phyloP scores from a whole-genome alignment of 2,888 invertebrate genomes.

The Acrobeloides nanus region DNA sequence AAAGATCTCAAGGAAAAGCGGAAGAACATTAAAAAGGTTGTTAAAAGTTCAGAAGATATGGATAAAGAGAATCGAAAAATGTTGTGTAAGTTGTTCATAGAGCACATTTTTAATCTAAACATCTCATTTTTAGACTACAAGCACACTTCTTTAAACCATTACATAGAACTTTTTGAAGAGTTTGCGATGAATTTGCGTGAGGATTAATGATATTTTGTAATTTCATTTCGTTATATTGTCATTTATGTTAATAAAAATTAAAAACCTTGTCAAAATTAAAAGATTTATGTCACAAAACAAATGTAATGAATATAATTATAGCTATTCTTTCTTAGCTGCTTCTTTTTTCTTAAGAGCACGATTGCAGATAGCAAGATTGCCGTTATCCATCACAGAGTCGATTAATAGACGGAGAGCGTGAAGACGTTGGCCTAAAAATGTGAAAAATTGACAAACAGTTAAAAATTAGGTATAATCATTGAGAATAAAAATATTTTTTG shows the following conservation, averaged over 20 bases:
- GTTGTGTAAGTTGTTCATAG: constrained; percentile 21
- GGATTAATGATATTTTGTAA: background rate
- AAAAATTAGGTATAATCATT: too few species aligned
- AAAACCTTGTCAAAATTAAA: too few species aligned
- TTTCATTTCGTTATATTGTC: too few species aligned
- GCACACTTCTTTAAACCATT: constrained; percentile 39
- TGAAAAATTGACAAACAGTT: background rate
- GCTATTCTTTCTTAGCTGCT: too few species aligned
- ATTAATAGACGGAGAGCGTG: constrained; percentile 33
- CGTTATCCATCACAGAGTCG: constrained; percentile 30
- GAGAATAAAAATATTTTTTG: too few species aligned
- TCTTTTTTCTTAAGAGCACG: constrained; percentile 37
- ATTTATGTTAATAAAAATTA: too few species aligned
- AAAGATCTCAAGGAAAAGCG: too few species aligned
- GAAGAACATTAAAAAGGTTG: constrained; percentile 2
- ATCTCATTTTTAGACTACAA: constrained; percentile 35
- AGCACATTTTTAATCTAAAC: background rate
- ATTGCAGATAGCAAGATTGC: constrained; percentile 36
- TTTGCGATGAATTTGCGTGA: constrained; percentile 23
- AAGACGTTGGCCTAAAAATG: constrained; percentile 26
- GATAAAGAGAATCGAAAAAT: constrained; percentile 29
- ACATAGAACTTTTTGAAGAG: constrained; percentile 40
- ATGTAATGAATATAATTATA: too few species aligned
- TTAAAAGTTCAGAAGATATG: constrained; percentile 9
- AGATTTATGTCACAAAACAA: too few species aligned